A percentile compares a stretch with the other conserved stretches of the same genome.
These are phyloP conservation scores for Acheta domesticus DNA, from an alignment of 2,888 invertebrate genomes.

Conservation along the genomic window DNA sequence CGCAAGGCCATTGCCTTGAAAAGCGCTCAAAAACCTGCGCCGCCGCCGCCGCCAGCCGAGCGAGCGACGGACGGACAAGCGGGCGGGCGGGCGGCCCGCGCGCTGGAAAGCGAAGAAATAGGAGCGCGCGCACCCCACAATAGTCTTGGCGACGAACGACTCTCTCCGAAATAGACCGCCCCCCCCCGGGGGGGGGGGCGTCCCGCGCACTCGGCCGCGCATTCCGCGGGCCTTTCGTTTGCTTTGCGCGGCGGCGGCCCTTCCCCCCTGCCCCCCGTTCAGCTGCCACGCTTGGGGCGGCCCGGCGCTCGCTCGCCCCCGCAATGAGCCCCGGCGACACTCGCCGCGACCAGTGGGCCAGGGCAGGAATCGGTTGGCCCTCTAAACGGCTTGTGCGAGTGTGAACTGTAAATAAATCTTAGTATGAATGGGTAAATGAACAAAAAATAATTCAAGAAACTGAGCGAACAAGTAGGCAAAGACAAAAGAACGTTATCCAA, in stretches of 20 bases:
- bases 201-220: neutral
- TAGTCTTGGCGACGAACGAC: neutral
- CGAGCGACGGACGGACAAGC: neutral
- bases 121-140: neutral
- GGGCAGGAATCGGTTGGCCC: no score
- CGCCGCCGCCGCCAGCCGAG: neutral
- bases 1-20: conserved; percentile 10
- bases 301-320: neutral
- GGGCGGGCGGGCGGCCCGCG: neutral
- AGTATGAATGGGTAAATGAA: no score
- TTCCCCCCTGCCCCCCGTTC: neutral
- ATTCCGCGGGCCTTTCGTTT: neutral
- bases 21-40: conserved; percentile 6
- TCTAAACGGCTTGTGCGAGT: no score
- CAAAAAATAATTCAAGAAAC: no score
- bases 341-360: no score
- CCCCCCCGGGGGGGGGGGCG: neutral
- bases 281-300: no score
- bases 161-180: neutral
- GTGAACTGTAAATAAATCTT: no score
- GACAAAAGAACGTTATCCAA: no score
- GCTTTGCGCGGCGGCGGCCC: neutral
- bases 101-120: neutral
- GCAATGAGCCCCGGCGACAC: neutral
- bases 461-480: no score